Evolutionary conservation across 2,113 vertebrate genomes (phyloP).

Genomic region (Atractosteus spatula): DNA sequence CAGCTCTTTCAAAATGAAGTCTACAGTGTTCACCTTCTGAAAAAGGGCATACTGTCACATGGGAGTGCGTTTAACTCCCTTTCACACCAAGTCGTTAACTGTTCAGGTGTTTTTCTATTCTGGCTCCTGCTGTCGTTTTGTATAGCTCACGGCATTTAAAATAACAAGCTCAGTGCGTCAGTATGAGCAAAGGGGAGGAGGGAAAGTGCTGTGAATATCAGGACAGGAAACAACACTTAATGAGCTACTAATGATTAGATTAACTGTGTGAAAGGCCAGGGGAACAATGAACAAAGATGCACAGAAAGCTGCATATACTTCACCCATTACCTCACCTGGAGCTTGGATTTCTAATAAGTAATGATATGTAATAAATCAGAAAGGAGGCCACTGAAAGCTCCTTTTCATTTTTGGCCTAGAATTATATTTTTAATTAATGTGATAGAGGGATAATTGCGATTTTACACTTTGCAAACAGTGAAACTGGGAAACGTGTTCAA

Average conservation of each 20-base stretch:
- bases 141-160: neutral
- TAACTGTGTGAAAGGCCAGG: neutral
- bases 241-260: conserved; percentile 1
- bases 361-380: too few relatives aligned
- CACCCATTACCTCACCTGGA: neutral
- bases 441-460: too few relatives aligned
- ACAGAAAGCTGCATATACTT: neutral
- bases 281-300: neutral
- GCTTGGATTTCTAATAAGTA: too few relatives aligned
- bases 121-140: neutral
- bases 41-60: neutral
- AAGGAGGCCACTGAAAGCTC: too few relatives aligned
- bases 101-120: neutral
- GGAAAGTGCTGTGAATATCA: neutral
- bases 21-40: neutral
- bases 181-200: neutral
- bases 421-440: too few relatives aligned
- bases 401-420: too few relatives aligned
- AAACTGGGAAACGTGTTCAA: too few relatives aligned
- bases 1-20: too few relatives aligned
- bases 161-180: neutral
- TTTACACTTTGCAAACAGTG: too few relatives aligned
- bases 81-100: neutral
- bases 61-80: neutral
- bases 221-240: neutral